A percentile compares a stretch with the other conserved stretches of the same genome.
Conservation (phyloP, 1,140 invertebrate species). For the Gryllus bimaculatus region DNA sequence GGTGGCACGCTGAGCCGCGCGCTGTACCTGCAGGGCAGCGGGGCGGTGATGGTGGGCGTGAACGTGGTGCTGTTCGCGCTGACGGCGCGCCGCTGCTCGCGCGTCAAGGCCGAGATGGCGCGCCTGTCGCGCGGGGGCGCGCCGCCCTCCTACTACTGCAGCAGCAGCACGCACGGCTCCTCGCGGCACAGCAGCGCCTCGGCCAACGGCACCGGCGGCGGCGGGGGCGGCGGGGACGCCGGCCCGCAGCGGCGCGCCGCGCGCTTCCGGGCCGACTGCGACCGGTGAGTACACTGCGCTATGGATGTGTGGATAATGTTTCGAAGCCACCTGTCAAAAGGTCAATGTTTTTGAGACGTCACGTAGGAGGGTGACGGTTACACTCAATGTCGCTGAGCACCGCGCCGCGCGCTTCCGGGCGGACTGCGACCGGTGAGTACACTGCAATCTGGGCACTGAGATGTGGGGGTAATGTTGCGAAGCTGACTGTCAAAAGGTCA, state of each 20-base stretch:
- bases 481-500: too few species aligned
- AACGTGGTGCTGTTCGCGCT: constrained; percentile 58
- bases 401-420: not conserved
- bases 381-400: too few species aligned
- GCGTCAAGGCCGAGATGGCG: constrained; percentile 57
- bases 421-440: not conserved
- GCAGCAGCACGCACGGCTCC: not conserved
- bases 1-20: constrained; percentile 21
- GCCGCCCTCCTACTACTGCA: not conserved
- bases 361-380: too few species aligned
- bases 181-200: not conserved
- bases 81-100: constrained; percentile 53
- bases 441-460: too few species aligned
- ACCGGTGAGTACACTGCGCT: not conserved
- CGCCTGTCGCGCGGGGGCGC: constrained; percentile 40
- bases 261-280: not conserved
- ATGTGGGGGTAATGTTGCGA: too few species aligned
- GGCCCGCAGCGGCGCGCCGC: not conserved
- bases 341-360: too few species aligned
- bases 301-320: too few species aligned
- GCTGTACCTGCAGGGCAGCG: constrained; percentile 51
- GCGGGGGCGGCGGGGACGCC: not conserved
- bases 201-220: not conserved
- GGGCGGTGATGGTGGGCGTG: constrained; percentile 46
- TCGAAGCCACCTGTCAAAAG: too few species aligned